phyloP scores from a whole-genome alignment of 2,888 invertebrate genomes.

The Drosophila birchii region DNA sequence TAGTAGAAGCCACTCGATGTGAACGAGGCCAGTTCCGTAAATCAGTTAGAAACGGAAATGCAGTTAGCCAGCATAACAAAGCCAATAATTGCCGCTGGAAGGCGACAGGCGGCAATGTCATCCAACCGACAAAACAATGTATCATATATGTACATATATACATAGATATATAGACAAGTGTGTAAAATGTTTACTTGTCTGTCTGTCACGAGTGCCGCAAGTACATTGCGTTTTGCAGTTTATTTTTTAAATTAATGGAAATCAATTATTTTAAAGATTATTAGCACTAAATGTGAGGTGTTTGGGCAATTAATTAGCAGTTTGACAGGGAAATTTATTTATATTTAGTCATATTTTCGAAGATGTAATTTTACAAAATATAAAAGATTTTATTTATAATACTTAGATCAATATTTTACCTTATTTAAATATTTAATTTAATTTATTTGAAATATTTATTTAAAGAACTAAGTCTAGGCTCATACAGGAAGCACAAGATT shows the following conservation, averaged over 20 bases:
- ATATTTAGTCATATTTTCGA: too few relatives aligned
- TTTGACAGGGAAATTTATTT: too few relatives aligned
- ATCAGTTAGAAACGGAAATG: conserved; percentile 75
- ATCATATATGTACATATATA: conserved; percentile 2
- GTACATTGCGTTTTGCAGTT: conserved; percentile 11
- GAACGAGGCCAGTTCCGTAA: conserved; percentile 73
- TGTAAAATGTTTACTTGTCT: conserved; percentile 1
- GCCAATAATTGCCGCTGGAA: conserved; percentile 67
- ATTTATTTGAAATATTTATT: too few relatives aligned
- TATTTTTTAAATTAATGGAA: background rate
- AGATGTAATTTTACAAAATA: too few relatives aligned
- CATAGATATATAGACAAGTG: conserved; percentile 2
- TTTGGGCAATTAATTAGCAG: background rate
- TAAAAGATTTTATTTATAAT: too few relatives aligned
- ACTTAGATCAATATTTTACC: too few relatives aligned
- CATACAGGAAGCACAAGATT: too few relatives aligned
- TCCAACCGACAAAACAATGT: conserved; percentile 35
- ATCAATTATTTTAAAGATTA: background rate
- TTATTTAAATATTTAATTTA: too few relatives aligned
- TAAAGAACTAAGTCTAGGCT: too few relatives aligned
- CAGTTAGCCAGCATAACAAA: conserved; percentile 55
- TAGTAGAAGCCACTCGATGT: conserved; percentile 22
- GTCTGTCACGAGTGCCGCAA: background rate
- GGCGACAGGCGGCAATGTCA: conserved; percentile 66
- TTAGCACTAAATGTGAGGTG: background rate